Percentiles rank a stretch among this genome's conserved stretches.
Evolutionary conservation across 2,888 invertebrate species (phyloP).

Genomic region (Xestobium rufovillosum): DNA sequence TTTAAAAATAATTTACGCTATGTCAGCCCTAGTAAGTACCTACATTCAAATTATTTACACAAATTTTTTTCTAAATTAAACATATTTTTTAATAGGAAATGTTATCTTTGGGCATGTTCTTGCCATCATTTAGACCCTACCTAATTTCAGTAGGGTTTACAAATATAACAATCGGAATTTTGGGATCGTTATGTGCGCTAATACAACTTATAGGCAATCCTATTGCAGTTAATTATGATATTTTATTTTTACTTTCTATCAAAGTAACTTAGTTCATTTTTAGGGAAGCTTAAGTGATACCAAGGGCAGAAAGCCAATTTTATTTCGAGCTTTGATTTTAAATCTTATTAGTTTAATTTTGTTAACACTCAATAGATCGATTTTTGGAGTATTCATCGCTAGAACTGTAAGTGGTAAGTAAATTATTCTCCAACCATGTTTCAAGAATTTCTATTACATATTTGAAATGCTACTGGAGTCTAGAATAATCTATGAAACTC

Average conservation of each 20-base stretch:
- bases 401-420: neutral
- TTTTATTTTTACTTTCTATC: no score
- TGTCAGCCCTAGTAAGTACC: no score
- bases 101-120: neutral
- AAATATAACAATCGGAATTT: neutral
- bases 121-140: neutral
- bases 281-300: slow-evolving; percentile 3
- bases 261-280: no score
- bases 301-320: neutral
- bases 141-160: neutral
- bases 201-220: neutral
- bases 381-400: neutral
- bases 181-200: neutral
- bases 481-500: no score
- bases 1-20: no score
- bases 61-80: no score
- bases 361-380: neutral
- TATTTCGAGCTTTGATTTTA: neutral
- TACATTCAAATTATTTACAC: no score
- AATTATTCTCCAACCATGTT: no score
- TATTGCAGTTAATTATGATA: neutral
- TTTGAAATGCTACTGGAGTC: no score
- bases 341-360: neutral
- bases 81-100: no score
- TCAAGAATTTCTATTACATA: no score